Evolutionary conservation across 2,797 vertebrate species (phyloP).

Genomic region (Borostomias antarcticus): DNA sequence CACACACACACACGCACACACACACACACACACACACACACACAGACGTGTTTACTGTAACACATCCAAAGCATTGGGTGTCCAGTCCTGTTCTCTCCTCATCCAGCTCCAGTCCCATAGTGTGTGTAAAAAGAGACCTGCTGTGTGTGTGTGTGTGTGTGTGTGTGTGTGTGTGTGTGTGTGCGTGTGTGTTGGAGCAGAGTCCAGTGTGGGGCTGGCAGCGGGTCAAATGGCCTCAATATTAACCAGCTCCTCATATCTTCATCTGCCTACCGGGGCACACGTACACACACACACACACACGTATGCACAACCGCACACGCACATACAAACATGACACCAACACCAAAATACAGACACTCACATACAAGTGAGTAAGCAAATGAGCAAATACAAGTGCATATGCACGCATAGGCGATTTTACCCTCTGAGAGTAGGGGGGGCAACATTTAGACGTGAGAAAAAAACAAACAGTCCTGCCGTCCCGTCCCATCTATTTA

Average conservation of each 20-base stretch:
- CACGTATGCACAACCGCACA: not conserved
- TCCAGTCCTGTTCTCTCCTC: no score
- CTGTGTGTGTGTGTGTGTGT: not conserved
- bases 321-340: not conserved
- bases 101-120: no score
- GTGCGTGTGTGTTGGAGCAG: not conserved
- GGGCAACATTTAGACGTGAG: not conserved
- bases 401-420: slow-evolving; percentile 1
- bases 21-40: no score
- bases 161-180: slow-evolving; percentile 11
- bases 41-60: no score
- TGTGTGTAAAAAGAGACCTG: no score
- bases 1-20: no score
- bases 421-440: not conserved
- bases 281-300: slow-evolving; percentile 15
- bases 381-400: slow-evolving; percentile 9
- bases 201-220: not conserved
- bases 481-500: no score
- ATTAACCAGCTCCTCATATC: slow-evolving; percentile 29
- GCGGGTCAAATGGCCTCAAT: slow-evolving; percentile 21
- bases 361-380: no score
- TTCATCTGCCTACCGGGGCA: slow-evolving; percentile 10
- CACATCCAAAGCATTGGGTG: no score
- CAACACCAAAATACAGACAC: not conserved
- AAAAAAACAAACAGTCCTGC: no score